phyloP scores from a whole-genome alignment of 2,113 vertebrate genomes.

The Kryptolebias marmoratus region DNA sequence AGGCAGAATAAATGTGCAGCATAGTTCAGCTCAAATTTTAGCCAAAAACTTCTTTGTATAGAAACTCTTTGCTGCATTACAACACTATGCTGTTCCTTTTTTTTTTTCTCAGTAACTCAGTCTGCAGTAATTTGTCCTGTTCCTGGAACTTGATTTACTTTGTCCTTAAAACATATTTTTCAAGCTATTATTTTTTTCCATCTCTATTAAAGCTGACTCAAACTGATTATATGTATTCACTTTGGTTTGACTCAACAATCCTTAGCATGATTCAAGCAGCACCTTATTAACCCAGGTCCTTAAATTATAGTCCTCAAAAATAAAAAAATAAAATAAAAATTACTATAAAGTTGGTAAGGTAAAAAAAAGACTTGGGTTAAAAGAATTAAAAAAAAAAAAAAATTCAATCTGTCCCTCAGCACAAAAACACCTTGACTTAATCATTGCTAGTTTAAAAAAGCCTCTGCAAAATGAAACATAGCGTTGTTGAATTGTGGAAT shows the following conservation, averaged over 20 bases:
- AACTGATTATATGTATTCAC: background rate
- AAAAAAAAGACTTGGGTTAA: too few species aligned
- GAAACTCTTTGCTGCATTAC: background rate
- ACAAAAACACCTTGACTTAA: too few species aligned
- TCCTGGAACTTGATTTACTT: background rate
- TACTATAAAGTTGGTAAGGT: too few species aligned
- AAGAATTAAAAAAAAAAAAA: too few species aligned
- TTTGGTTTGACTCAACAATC: background rate
- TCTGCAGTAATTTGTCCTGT: background rate
- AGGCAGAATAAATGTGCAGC: slow-evolving; percentile 31
- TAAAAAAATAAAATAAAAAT: too few species aligned
- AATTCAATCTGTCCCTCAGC: too few species aligned
- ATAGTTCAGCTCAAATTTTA: slow-evolving; percentile 26
- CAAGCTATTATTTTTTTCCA: background rate
- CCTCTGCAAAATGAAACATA: too few species aligned
- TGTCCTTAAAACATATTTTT: background rate
- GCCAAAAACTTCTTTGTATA: slow-evolving; percentile 14
- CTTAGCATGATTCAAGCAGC: background rate
- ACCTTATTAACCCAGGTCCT: background rate
- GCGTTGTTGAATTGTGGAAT: too few species aligned
- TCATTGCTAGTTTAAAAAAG: too few species aligned
- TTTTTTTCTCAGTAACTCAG: background rate
- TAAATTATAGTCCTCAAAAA: background rate
- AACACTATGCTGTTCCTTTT: background rate
- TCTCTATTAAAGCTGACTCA: background rate